These are phyloP conservation scores for Corythornis madagascariensis DNA, from an alignment of 2,113 vertebrate genomes.

Conservation along the genomic window DNA sequence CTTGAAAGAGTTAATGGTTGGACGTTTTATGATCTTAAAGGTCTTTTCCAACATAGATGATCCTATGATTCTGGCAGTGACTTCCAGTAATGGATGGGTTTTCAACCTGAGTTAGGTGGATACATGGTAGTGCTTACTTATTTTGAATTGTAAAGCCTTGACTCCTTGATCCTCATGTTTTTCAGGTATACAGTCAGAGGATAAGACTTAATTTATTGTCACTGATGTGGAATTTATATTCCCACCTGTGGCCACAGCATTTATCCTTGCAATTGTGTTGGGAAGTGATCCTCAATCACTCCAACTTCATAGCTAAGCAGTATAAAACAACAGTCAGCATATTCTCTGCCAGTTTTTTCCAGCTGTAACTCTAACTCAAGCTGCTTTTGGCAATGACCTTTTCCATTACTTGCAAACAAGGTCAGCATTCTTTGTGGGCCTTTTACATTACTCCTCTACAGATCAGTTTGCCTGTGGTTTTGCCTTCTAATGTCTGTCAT, in stretches of 20 bases:
- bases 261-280: background rate
- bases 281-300: background rate
- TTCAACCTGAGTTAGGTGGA: background rate
- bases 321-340: background rate
- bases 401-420: constrained; percentile 33
- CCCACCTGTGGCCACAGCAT: background rate
- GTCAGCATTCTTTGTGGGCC: background rate
- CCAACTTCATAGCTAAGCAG: background rate
- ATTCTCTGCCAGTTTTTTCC: background rate
- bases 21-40: too few relatives aligned
- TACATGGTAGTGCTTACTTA: background rate
- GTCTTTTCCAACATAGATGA: too few relatives aligned
- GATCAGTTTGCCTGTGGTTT: background rate
- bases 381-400: constrained; percentile 19
- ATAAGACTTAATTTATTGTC: background rate
- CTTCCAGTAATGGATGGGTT: background rate
- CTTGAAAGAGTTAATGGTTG: too few relatives aligned
- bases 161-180: background rate
- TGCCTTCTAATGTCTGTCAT: background rate
- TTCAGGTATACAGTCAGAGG: background rate
- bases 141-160: background rate
- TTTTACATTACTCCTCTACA: background rate
- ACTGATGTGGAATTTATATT: constrained; percentile 3
- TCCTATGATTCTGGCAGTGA: background rate
- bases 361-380: constrained; percentile 4